Base-by-base conservation (phyloP, 2,888 invertebrate species). In the Plagiodera versicolora region DNA sequence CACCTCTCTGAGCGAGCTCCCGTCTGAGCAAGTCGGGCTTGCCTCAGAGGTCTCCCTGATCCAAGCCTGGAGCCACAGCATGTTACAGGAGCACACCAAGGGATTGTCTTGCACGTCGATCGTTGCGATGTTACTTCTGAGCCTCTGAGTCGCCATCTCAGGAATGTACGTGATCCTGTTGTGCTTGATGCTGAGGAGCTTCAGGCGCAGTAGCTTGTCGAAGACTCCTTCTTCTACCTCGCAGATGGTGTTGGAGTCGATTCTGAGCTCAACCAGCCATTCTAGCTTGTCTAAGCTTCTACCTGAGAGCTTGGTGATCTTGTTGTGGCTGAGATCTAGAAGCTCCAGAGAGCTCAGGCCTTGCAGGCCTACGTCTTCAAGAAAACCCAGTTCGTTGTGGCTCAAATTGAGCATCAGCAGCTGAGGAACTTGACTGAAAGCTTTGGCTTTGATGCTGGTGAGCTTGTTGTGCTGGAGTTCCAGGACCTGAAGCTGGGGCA, bases 101-200 rank as follows among this genome's bases (percentile, higher is more conserved):
- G 94, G 94, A 81, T 94, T 95, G 91, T 93, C 94, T 78, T 93
- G 91, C 61, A 94, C 86, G 79, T 94, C 92, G 60, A 94, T 82
- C 70, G 91, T 85, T 6, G 92, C 92, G 56, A 94, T 89, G 69
- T 92, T 93, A 61, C 89, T 90, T 68, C 91, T 83, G 44, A 94
- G 80, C 70, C 89, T 88, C 61, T 88, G 85, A 73, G 94, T 90
- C 0, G 88, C 87, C 19, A 83, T 82, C 78, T 94, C 94, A 1
- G 88, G 84, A 63, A 94, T 84, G 3, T 87, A 85, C 56, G 86
- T 85, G 78, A 94, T 83, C 70, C 87, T 87, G 77, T 94, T 94
- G 73, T 90, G 89, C 54, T 87, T 83, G 73, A 94, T 77, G 30
- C 91, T 91, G 18, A 94, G 82, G 17, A 93, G 88, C 68, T 92